phyloP scores from a whole-genome alignment of 1,140 invertebrate species.

The Rhyacophila brunnea region DNA sequence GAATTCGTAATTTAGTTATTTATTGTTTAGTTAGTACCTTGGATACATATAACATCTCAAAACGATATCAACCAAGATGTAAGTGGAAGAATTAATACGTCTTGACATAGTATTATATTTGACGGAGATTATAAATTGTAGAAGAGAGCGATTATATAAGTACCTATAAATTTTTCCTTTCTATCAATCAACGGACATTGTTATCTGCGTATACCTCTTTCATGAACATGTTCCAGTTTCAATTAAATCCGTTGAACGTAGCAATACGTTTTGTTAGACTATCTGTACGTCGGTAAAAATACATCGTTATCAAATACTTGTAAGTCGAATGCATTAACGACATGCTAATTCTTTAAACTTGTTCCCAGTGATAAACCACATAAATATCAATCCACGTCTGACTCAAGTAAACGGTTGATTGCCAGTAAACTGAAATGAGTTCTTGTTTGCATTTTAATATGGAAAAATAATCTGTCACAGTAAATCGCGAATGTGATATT shows the following conservation, averaged over 20 bases:
- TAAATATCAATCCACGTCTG: neutral
- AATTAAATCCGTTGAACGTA: constrained; percentile 1
- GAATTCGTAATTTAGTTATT: no score
- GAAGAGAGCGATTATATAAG: no score
- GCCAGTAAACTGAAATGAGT: neutral
- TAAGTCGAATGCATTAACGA: constrained; percentile 7
- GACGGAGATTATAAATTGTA: no score
- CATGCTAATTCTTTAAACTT: constrained; percentile 6
- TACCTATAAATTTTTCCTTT: constrained; percentile 11
- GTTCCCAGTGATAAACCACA: neutral
- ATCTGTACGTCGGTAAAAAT: neutral
- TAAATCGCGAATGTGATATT: no score
- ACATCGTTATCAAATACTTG: constrained; percentile 15
- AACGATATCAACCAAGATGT: no score
- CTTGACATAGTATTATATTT: no score
- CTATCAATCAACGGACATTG: constrained; percentile 14
- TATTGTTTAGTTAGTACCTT: no score
- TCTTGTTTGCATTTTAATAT: no score
- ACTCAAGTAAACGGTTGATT: neutral
- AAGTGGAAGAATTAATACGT: no score
- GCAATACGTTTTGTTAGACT: constrained; percentile 2
- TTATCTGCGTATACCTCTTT: constrained; percentile 7
- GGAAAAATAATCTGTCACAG: no score
- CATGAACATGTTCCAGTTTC: constrained; percentile 2
- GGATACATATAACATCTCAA: no score